Evolutionary conservation across 2,797 vertebrate species (phyloP), one percentile per base, ranked within the genome.

Genomic region (Anguilla marmorata): DNA sequence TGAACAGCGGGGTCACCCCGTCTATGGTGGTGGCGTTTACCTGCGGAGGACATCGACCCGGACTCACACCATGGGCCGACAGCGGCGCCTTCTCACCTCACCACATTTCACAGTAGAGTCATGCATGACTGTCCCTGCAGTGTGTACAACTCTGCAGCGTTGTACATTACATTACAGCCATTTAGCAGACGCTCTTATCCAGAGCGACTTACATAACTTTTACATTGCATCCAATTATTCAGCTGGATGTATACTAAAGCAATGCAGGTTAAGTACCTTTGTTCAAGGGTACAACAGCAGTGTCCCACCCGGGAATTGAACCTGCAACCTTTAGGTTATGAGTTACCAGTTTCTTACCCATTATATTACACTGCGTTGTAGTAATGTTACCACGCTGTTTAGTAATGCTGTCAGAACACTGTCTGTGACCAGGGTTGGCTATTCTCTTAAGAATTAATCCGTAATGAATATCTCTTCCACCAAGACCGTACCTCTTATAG

Each of bases 11-110:
- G n/a, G 97, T 98, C 92, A 97, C 95, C 0, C 97, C 98, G 9
- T 99, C 97, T 19, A 99, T 98, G 8, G 98, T 99, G 19, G 97
- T 95, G 33, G 97, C 97, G 0, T 99, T 98, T 82, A 98, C 97
- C 98, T 99, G 87, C 1, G 30, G 84, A 41, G 66, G n/a, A 88
- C 66, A 87, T 48, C 52, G 79, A 89, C 69, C 86, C 19, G 54
- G 7, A 14, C 16, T 58, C 19, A 48, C 45, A n/a, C 21, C 19
- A 7, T 7, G 9, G 16, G 33, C 14, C 41, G 19, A 74, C 6
- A 48, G 1, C 1, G 45, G 1, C 0, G 8, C 45, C 24, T 11
- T 48, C 27, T 74, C 63, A 33, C 8, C 8, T 33, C 79, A 82
- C 19, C 41, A 21, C 37, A 80, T 21, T 45, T 45, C 1, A 45